Evolutionary conservation across 2,888 invertebrate species (phyloP), one percentile per base, ranked within the genome.

Genomic region (Odontomyia ornata): DNA sequence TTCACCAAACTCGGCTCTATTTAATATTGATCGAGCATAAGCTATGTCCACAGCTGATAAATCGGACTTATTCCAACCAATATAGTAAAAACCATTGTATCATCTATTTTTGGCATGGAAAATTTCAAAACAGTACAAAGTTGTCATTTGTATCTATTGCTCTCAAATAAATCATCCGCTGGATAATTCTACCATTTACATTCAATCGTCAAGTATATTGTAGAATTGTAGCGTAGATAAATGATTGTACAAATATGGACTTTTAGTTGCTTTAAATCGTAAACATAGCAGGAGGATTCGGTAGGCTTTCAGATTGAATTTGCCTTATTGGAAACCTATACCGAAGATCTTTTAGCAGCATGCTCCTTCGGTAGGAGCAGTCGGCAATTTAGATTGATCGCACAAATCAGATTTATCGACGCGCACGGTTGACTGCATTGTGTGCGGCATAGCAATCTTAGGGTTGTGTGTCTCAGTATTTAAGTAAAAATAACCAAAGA

Each of bases 381-480:
- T 62, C 62, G 28, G 15, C 28, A 60, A 75, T n/a, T 75, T 75
- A 75, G 75, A 75, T 75, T 75, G 75, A 75, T 62, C 75, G 62
- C 43, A 36, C 36, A 57, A 62, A 62, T 62, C 62, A 75, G 57
- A 30, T 36, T 18, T 28, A 62, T 25, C 62, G 75, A 60, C 60
- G 36, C 21, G 36, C 21, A 62, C 27, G 7, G 15, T 62, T 25
- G 52, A 52, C 52, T 52, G 21, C 57, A 23, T 18, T 57, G 11
- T 21, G 57, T 57, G 57, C 57, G 57, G 57, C 57, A 57, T 21
- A 57, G 13, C 4, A 18, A 52, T 15, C 52, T 52, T 52, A 52
- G 52, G 15, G 15, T 18, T 18, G 5, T 18, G 18, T 56, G 18
- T 4, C 56, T 4, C 18, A 13, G 56, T 13, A n/a, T 56, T 18